Evolutionary conservation across 2,797 vertebrate genomes (phyloP), one percentile per base, ranked within the genome.

Genomic region (Loriculus beryllinus): DNA sequence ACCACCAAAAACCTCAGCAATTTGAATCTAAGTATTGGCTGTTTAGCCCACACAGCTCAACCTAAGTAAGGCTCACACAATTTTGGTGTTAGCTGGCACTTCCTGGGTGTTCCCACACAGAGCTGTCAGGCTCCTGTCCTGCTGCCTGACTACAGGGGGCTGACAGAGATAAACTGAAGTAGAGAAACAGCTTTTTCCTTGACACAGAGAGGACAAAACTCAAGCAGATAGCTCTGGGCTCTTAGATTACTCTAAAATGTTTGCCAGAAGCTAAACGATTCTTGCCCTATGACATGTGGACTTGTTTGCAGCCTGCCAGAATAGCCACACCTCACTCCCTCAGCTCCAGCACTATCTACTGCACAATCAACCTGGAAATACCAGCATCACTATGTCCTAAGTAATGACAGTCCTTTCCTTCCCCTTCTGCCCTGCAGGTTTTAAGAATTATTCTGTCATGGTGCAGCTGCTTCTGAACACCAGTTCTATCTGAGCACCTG

Each of bases 71-170:
- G 69, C 76, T 83, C 83, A 49, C 25, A 13, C 11, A 70, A 40
- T 81, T 72, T 5, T 78, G 54, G 52, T 71, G 45, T 64, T 86
- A 65, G 69, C 65, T 60, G 62, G 78, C 33, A 28, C 67, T 91
- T 88, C 67, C 85, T 86, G 54, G 39, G 37, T 93, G 67, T 82
- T 93, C 70, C 86, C 67, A 92, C 86, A 90, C 47, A 72, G 56
- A 52, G 16, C 54, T 92, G 79, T 63, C 82, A 93, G 42, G 69
- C 45, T 93, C 63, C 43, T 40, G 56, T 75, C 72, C 77, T 72
- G 54, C 69, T 91, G 86, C 33, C 56, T 90, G 65, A 72, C 54
- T 91, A 85, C 31, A 31, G 14, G 5, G 33, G 23, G 23, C 37
- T 93, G 78, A 57, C 69, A 92, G 54, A 70, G 49, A 56, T 5